Conservation (phyloP, 2,113 vertebrate genomes). For the Chloropsis hardwickii region DNA sequence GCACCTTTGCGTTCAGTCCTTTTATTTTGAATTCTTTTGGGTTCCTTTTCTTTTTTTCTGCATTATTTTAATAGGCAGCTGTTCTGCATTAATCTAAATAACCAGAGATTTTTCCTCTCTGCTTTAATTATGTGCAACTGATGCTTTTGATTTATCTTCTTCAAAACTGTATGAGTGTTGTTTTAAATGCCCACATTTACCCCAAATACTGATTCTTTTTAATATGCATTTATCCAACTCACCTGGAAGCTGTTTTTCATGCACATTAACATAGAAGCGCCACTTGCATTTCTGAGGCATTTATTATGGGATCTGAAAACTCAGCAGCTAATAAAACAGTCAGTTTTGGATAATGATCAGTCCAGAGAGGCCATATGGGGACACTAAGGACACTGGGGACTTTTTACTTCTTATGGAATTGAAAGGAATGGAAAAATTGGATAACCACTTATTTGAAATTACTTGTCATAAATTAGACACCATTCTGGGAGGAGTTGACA, state of each 20-base stretch:
- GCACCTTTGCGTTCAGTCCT: not conserved
- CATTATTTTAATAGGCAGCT: not conserved
- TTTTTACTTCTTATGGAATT: constrained; percentile 59
- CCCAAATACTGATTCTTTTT: not conserved
- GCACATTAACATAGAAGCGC: not conserved
- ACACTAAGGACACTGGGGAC: constrained; percentile 33
- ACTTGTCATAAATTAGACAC: constrained; percentile 48
- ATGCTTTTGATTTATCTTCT: not conserved
- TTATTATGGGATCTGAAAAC: constrained; percentile 8
- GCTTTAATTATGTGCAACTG: not conserved
- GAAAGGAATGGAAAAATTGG: constrained; percentile 53
- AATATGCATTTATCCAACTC: not conserved
- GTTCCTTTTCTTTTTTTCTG: not conserved
- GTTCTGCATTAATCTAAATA: not conserved
- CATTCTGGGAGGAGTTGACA: constrained; percentile 20
- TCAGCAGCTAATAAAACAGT: constrained; percentile 61
- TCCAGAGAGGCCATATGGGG: constrained; percentile 54
- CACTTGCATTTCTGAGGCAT: not conserved
- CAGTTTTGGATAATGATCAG: constrained; percentile 41
- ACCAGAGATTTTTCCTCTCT: not conserved
- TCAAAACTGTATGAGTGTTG: not conserved
- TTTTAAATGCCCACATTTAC: not conserved
- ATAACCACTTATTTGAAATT: constrained; percentile 21
- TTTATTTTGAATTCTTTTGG: not conserved
- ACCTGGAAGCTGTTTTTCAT: not conserved